A percentile compares a stretch with the other conserved stretches of the same genome.
Evolutionary conservation across 2,888 invertebrate species (phyloP).

Genomic region (Mythimna ferrago): DNA sequence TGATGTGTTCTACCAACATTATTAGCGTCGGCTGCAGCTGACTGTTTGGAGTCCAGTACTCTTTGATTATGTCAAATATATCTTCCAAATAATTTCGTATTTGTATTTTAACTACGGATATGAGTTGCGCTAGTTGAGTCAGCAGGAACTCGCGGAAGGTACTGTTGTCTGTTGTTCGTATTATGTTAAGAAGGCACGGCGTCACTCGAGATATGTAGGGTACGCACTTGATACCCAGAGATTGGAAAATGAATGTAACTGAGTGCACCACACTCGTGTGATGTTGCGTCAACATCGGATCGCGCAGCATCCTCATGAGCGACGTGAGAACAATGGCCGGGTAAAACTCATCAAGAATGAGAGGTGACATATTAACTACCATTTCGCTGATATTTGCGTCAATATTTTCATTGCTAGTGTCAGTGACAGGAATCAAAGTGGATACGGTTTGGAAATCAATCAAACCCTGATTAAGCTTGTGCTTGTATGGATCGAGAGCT

Average conservation of each 20-base stretch:
- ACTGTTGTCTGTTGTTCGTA: constrained; percentile 94
- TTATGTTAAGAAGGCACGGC: constrained; percentile 96
- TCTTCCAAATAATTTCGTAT: constrained; percentile 98
- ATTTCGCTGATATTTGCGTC: constrained; percentile 96
- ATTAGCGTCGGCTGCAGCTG: constrained; percentile 97
- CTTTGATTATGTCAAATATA: constrained; percentile 97
- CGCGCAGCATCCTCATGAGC: constrained; percentile 97
- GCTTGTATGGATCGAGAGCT: constrained; percentile 99
- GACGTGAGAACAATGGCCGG: constrained; percentile 99
- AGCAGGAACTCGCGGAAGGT: constrained; percentile 98
- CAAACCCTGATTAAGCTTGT: constrained; percentile 98
- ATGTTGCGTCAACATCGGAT: constrained; percentile 97
- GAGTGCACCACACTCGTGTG: constrained; percentile 99
- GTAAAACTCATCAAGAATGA: constrained; percentile 98
- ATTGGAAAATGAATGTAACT: constrained; percentile 98
- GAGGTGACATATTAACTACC: constrained; percentile 97
- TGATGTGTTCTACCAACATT: constrained; percentile 97
- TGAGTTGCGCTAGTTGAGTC: constrained; percentile 97
- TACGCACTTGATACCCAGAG: constrained; percentile 98
- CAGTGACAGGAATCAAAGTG: constrained; percentile 94
- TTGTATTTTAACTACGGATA: constrained; percentile 98
- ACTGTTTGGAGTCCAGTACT: constrained; percentile 97
- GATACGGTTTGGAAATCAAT: constrained; percentile 96
- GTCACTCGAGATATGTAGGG: constrained; percentile 97
- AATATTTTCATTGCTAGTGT: constrained; percentile 91